Percentiles rank a stretch among this genome's conserved stretches.
Evolutionary conservation across 2,797 vertebrate species (phyloP).

Genomic region (Tragopan temminckii): DNA sequence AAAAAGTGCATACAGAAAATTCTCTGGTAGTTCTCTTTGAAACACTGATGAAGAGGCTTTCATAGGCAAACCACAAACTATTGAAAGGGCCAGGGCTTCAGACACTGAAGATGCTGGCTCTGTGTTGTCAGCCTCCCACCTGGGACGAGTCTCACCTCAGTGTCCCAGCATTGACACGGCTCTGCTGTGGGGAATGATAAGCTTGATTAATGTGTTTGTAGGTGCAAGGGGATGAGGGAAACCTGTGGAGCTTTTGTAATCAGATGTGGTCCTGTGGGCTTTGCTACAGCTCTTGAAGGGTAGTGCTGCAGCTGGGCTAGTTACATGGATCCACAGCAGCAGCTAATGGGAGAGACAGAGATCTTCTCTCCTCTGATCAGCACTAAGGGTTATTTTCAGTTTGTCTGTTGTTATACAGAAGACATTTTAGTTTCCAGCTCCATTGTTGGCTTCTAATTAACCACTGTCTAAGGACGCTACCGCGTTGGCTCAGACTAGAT

Average conservation of each 20-base stretch:
- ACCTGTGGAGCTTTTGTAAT: background rate
- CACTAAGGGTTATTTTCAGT: background rate
- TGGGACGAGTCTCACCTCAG: fast-evolving
- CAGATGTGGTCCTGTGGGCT: fast-evolving
- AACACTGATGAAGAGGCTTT: background rate
- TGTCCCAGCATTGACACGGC: fast-evolving
- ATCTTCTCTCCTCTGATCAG: background rate
- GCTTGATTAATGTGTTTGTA: background rate
- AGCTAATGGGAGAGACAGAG: background rate
- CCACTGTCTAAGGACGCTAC: background rate
- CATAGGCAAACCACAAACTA: background rate
- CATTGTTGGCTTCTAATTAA: background rate
- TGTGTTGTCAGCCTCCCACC: background rate
- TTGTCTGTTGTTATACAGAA: background rate
- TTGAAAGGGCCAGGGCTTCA: background rate
- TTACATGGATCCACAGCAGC: background rate
- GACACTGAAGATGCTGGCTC: background rate
- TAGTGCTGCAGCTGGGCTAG: background rate
- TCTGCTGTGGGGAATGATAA: background rate
- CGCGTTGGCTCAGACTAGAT: background rate
- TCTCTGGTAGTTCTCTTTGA: background rate
- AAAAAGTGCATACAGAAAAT: background rate
- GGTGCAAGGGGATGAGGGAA: background rate
- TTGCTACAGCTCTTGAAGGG: background rate
- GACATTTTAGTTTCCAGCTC: background rate